Base-by-base conservation (phyloP, 2,113 vertebrate species). In the Ploceus nigricollis region DNA sequence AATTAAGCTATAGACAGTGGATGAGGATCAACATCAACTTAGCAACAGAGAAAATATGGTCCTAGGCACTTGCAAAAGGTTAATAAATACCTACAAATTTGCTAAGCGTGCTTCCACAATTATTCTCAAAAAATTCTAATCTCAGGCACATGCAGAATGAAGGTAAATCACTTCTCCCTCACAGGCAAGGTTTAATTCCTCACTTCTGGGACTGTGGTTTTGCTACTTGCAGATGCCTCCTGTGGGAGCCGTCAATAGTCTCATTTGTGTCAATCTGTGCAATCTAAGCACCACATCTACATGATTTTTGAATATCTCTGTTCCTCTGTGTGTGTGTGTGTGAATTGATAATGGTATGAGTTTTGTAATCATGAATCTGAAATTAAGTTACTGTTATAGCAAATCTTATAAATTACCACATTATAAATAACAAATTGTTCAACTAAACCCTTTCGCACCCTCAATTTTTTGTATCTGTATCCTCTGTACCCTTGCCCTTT, bases 141-240 rank as follows among this genome's bases (percentile, higher is more conserved):
- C 58, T 89, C 22, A 45, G 0, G 1, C 15, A 47, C 35, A 6
- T 2, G 15, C 1, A 5, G 10, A 48, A 13, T 15, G 15, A 53
- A n/a, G 18, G 33, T n/a, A 79, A 68, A 84, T 12, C 2, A 24
- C 19, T 24, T 39, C 23, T 60, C 15, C n/a, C 13, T 57, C 42
- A 24, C 14, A 39, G n/a, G 3, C 1, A 2, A 51, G 13, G 10
- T 22, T 65, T 44, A 15, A 16, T 63, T 82, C 24, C 16, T 11
- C 19, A 8, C 2, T 73, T 78, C 13, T 75, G 42, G 31, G 9
- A 66, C 27, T 20, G 10, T 18, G 11, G 8, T 56, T 82, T 90
- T 70, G 17, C 31, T 33, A 14, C 13, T 65, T 53, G 21, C 11
- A 42, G 7, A 39, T 27, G 19, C 27, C 7, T 79, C 30, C 66